These are phyloP conservation scores for Hyaena hyaena DNA, from an alignment of 2,113 vertebrate genomes.

Conservation along the genomic window DNA sequence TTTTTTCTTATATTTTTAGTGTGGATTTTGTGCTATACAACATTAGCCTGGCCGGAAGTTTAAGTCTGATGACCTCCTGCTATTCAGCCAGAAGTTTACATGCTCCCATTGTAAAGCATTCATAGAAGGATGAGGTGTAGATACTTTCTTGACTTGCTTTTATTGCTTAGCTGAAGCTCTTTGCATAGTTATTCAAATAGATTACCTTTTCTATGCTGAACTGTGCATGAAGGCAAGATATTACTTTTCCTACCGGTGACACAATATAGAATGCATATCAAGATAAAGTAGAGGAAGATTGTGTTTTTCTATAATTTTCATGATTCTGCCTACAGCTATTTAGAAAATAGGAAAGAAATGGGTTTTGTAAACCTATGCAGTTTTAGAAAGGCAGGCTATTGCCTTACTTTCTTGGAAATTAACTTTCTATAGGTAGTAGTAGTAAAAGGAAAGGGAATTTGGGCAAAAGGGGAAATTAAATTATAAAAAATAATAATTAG, in stretches of 20 bases:
- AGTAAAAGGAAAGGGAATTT: neutral
- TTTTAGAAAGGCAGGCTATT: neutral
- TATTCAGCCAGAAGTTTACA: neutral
- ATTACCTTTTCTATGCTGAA: conserved; percentile 59
- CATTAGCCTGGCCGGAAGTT: neutral
- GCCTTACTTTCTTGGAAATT: conserved; percentile 39
- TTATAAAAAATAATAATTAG: neutral
- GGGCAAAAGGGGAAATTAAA: neutral
- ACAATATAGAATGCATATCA: conserved; percentile 73
- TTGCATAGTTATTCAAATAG: conserved; percentile 59
- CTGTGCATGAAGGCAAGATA: conserved; percentile 29
- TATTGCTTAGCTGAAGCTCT: conserved; percentile 34
- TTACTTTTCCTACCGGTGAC: conserved; percentile 58
- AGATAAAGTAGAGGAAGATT: conserved; percentile 53
- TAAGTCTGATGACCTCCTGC: conserved; percentile 19
- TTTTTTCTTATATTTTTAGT: neutral
- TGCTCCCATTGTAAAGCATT: conserved; percentile 56
- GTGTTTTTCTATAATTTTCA: conserved; percentile 70
- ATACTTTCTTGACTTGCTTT: conserved; percentile 45
- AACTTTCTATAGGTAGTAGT: neutral
- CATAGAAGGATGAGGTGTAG: conserved; percentile 6
- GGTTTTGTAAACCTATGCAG: conserved; percentile 18
- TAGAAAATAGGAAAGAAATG: conserved; percentile 58
- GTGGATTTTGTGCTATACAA: neutral
- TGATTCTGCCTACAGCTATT: conserved; percentile 64